Conservation (phyloP, 2,113 vertebrate genomes). For the Urocitellus parryii region DNA sequence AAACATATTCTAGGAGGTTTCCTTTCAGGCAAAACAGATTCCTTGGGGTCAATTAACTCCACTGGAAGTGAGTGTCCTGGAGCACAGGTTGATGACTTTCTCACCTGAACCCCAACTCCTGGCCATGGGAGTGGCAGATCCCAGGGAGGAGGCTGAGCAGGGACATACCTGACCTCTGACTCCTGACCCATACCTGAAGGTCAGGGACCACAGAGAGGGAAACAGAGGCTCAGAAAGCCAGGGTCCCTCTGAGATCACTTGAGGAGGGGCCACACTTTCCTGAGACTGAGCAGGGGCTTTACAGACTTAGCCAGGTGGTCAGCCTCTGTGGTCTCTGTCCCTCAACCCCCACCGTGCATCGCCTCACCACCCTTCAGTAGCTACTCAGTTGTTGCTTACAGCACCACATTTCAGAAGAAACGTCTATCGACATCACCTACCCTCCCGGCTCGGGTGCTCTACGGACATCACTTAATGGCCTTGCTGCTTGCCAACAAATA, state of each 20-base stretch:
- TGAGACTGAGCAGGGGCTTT: not conserved
- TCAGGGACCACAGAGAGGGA: not conserved
- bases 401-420: not conserved
- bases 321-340: not conserved
- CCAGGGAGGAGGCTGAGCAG: not conserved
- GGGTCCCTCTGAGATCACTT: not conserved
- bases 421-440: not conserved
- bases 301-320: not conserved
- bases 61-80: not conserved
- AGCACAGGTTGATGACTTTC: not conserved
- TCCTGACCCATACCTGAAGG: not conserved
- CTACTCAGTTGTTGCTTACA: not conserved
- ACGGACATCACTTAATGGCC: too few species aligned
- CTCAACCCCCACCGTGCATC: not conserved
- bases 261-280: fast-evolving
- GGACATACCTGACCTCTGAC: not conserved
- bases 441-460: not conserved
- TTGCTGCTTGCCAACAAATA: not conserved
- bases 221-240: not conserved
- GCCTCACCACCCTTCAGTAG: not conserved
- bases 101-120: not conserved
- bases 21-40: not conserved
- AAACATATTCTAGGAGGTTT: slow-evolving; percentile 28
- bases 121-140: not conserved
- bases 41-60: not conserved